Evolutionary conservation across 2,797 vertebrate species (phyloP).

Genomic region (Micromesistius poutassou): DNA sequence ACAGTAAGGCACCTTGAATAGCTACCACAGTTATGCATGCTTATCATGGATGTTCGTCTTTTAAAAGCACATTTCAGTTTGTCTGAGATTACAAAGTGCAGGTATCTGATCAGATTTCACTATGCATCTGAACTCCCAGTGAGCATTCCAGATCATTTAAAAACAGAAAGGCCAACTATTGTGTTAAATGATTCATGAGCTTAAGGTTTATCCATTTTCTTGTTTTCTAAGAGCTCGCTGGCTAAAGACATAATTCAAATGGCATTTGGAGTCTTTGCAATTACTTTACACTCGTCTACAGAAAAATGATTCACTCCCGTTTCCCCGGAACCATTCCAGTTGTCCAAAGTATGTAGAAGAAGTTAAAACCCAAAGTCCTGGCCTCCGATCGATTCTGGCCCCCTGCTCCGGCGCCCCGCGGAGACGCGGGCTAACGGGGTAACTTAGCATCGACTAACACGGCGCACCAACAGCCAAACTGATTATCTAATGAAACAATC

Average conservation of each 20-base stretch:
- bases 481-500: conserved; percentile 79
- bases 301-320: background rate
- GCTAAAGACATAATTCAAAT: background rate
- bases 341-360: conserved; percentile 52
- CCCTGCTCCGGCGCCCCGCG: background rate
- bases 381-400: conserved; percentile 29
- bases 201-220: background rate
- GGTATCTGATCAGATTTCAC: background rate
- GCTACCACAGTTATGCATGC: background rate
- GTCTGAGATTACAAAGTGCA: background rate
- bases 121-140: background rate
- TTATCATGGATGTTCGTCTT: background rate
- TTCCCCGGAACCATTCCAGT: background rate
- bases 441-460: conserved; percentile 60
- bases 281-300: background rate
- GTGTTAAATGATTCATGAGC: background rate
- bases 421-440: conserved; percentile 28
- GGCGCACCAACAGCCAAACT: conserved; percentile 66
- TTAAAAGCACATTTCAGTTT: background rate
- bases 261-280: background rate
- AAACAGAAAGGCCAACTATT: background rate
- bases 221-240: background rate
- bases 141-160: background rate
- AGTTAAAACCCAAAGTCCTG: conserved; percentile 32
- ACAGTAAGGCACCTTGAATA: background rate